Evolutionary conservation across 1,140 invertebrate genomes (phyloP), one percentile per base, ranked within the genome.

Genomic region (Spodoptera litura): DNA sequence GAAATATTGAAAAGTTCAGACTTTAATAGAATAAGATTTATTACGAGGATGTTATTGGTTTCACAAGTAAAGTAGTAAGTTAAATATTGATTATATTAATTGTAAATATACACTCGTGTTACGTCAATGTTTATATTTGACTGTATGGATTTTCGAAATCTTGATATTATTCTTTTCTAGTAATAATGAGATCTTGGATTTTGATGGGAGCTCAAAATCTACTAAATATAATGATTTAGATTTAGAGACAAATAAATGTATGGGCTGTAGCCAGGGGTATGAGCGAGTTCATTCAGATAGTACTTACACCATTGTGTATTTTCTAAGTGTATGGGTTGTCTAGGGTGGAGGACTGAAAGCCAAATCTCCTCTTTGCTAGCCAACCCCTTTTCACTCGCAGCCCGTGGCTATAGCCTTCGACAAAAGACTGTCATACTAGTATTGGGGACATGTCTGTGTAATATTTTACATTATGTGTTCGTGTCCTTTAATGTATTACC

Each of bases 341-440:
- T 70, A 27, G 66, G 20, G 44, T 10, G 38, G 66, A 70, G 44
- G 44, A 70, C 66, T 38, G 62, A 49, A 44, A 66, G 62, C 62
- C 62, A 52, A 70, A 53, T 15, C 66, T 70, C 66, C 49, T 70
- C 66, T 31, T 52, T 31, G 12, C 49, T 31, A 70, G 49, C 51
- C 12, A 70, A 51, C 49, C 66, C 20, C 25, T 70, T 20, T 52
- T 20, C 31, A 13, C 66, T 11, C 12, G 1, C n/a, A 8, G 49
- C 66, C 66, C 66, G 10, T 52, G 66, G 66, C 27, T 70, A 70
- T 25, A 70, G 66, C 49, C 66, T 27, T 70, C 49, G 66, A 70
- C 25, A 70, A 70, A 70, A 70, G 66, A 70, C 66, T 70, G 66
- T 70, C 66, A 70, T 53, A 70, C 66, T 70, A n/a, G 66, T 27